Evolutionary conservation across 1,140 invertebrate genomes (phyloP).

Genomic region (Formica selysi): DNA sequence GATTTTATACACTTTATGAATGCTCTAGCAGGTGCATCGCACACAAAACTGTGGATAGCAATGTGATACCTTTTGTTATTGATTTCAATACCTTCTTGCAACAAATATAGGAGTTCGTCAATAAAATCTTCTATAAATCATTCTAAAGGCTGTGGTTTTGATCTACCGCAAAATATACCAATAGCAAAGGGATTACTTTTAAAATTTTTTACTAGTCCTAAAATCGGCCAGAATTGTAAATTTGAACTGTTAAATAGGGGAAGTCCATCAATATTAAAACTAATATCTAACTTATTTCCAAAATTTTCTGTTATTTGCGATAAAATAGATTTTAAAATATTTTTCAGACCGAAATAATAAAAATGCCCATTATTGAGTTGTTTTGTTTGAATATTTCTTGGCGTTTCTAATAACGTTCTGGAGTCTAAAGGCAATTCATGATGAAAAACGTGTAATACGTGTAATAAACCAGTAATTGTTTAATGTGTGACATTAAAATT

Average conservation of each 20-base stretch:
- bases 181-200: slow-evolving; percentile 1
- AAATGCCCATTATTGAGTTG: neutral
- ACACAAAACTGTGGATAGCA: no score
- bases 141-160: slow-evolving; percentile 13
- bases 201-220: slow-evolving; percentile 5
- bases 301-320: no score
- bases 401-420: neutral
- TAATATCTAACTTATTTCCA: no score
- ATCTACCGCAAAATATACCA: slow-evolving; percentile 10
- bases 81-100: no score
- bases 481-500: neutral
- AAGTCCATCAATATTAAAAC: neutral
- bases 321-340: neutral
- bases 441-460: neutral
- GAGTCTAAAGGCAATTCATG: neutral
- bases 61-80: no score
- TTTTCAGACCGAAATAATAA: neutral
- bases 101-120: neutral
- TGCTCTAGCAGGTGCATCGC: no score
- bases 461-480: neutral
- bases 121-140: slow-evolving; percentile 15
- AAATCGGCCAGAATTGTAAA: neutral
- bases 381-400: neutral
- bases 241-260: neutral
- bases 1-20: no score